These are phyloP conservation scores for Pseudococcus jackbeardsleyi DNA, from an alignment of 2,888 invertebrate genomes.

Conservation along the genomic window DNA sequence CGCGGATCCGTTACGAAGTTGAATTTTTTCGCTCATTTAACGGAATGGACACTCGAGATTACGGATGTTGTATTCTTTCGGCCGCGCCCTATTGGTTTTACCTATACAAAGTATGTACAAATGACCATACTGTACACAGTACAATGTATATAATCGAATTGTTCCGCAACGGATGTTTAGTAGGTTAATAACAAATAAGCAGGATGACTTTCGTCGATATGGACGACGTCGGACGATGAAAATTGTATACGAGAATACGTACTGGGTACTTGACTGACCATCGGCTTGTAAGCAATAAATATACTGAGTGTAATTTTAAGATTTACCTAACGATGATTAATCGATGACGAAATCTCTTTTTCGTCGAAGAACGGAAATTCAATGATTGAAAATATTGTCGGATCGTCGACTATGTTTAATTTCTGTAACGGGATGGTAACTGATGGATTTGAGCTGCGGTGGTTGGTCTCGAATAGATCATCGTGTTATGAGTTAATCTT, in stretches of 20 bases:
- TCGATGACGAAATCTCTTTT: constrained; percentile 36
- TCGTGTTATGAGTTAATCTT: background rate
- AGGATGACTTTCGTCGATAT: constrained; percentile 38
- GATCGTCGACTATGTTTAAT: background rate
- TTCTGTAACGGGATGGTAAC: background rate
- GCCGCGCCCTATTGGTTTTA: constrained; percentile 32
- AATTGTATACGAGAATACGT: background rate
- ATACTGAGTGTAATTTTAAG: background rate
- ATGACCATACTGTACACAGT: background rate
- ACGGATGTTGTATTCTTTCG: constrained; percentile 36
- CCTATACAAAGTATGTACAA: background rate
- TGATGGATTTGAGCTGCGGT: background rate
- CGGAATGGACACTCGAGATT: constrained; percentile 32
- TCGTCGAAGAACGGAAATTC: background rate
- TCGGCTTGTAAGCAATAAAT: no score
- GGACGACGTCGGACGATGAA: background rate
- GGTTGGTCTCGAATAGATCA: background rate
- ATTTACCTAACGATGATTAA: constrained; percentile 24
- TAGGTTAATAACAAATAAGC: constrained; percentile 51
- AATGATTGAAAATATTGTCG: background rate
- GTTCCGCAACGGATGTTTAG: constrained; percentile 29
- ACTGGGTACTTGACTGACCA: background rate
- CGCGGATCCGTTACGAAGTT: background rate
- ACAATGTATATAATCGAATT: constrained; percentile 34
- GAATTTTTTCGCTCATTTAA: constrained; percentile 17